Evolutionary conservation across 2,113 vertebrate genomes (phyloP), one percentile per base, ranked within the genome.

Genomic region (Apteryx mantelli): DNA sequence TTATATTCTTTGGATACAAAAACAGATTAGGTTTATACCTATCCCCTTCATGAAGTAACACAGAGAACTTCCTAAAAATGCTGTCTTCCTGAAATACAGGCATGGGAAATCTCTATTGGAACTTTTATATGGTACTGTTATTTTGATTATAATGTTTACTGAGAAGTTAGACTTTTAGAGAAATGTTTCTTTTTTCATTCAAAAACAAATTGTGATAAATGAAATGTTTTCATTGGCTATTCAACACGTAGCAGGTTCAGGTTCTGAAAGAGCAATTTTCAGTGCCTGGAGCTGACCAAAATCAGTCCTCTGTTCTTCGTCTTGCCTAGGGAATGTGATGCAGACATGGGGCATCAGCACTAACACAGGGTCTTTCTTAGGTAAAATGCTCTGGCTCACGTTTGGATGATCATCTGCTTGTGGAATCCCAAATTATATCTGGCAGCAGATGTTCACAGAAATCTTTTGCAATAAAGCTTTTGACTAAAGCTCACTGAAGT

Each of bases 1-100:
- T 91, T 93, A 77, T 91, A 58, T 88, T 95, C 55, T 44, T 52
- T 48, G 76, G 48, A 42, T 83, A 89, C n/a, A 85, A 93, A 97
- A 95, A 66, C 46, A 88, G 28, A 89, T 92, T 80, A 87, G 58
- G 73, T 95, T 91, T 90, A 48, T 63, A 81, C 69, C 71, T 88
- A 81, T 77, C 77, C 36, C 13, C n/a, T 63, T n/a, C 58, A 26
- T 32, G 85, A 89, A 84, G 25, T 32, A 89, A 69, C 6, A 40
- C 17, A 74, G 65, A 77, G 61, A 88, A n/a, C 13, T 11, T 81
- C 61, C 68, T 88, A 53, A 82, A 95, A 58, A 58, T 19, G 1
- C 4, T 30, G 6, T 60, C 63, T 53, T 88, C 30, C 86, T 65
- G 32, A 94, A 90, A 56, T 46, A 3, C 36, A 92, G 56, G 61